Evolutionary conservation across 1,140 invertebrate species (phyloP), one percentile per base, ranked within the genome.

Genomic region (Popillia japonica): DNA sequence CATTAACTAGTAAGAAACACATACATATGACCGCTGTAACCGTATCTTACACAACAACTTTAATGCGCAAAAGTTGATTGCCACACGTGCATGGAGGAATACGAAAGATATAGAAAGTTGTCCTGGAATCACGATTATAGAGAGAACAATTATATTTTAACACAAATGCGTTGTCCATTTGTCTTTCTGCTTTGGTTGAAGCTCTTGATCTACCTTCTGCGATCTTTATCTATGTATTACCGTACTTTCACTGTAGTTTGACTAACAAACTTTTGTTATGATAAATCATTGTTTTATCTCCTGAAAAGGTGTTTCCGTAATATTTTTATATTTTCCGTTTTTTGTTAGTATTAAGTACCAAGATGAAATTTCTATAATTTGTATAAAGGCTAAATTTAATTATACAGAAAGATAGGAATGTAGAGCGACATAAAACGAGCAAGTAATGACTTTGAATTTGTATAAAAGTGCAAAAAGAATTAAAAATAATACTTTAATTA

Each of bases 191-290:
- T n/a, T 55, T n/a, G n/a, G n/a, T n/a, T 17, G 17, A 6, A 55
- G 17, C 14, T 20, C 2, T n/a, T 14, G n/a, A 10, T 48, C 6
- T 48, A 3, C 48, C 17, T 17, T 17, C 1, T 34, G 27, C 4
- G 27, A 34, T 34, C 27, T 55, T 55, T 17, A 55, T 55, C n/a
- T 14, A 6, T 55, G 17, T 34, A 17, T 55, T 14, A 17, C 11
- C 17, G 44, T n/a, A 48, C 48, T 55, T 55, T 55, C 48, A n/a
- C 48, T 55, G 14, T 55, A n/a, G 17, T 55, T 55, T 55, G 48
- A 55, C 27, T 34, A 55, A 55, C 14, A 17, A 55, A 3, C 48
- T 55, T n/a, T 55, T 17, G 17, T 17, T 55, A 17, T 55, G 17
- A 17, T 14, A 55, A 55, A 55, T 55, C 14, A 55, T 17, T n/a